These are phyloP conservation scores for Oryzias woworae DNA, from an alignment of 2,113 vertebrate species.

Conservation along the genomic window DNA sequence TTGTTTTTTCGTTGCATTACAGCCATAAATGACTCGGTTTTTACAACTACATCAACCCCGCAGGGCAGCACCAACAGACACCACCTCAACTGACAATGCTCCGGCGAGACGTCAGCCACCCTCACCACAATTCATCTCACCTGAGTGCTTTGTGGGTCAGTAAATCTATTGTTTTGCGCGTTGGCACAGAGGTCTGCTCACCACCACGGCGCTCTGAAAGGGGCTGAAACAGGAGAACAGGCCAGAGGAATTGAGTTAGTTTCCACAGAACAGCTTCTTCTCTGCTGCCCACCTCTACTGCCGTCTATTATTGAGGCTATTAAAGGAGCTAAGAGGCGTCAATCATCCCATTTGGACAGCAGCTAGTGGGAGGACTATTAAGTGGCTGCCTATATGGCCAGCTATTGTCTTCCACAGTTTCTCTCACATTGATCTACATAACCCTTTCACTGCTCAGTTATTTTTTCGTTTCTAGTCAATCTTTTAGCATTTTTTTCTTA, in stretches of 20 bases:
- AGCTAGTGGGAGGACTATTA: constrained; percentile 63
- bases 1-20: too few species aligned
- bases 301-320: constrained; percentile 58
- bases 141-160: constrained; percentile 34
- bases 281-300: constrained; percentile 41
- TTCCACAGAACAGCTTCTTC: constrained; percentile 38
- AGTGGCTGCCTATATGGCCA: constrained; percentile 50
- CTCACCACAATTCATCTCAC: constrained; percentile 42
- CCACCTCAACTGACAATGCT: constrained; percentile 17
- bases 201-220: constrained; percentile 22
- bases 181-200: constrained; percentile 27
- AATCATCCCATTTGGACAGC: constrained; percentile 63
- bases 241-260: constrained; percentile 60
- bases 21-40: too few species aligned
- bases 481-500: constrained; percentile 11
- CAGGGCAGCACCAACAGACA: constrained; percentile 10
- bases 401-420: constrained; percentile 46
- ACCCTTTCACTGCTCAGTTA: constrained; percentile 19
- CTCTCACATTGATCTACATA: constrained; percentile 27
- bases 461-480: neutral
- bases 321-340: constrained; percentile 64
- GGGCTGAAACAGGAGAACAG: constrained; percentile 56
- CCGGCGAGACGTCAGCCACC: constrained; percentile 34
- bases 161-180: constrained; percentile 39
- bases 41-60: neutral